Percentiles rank a stretch among this genome's conserved stretches.
Evolutionary conservation across 92 coral and sea anemone species (phyloP).

Genomic region (Epizoanthus stellaris): DNA sequence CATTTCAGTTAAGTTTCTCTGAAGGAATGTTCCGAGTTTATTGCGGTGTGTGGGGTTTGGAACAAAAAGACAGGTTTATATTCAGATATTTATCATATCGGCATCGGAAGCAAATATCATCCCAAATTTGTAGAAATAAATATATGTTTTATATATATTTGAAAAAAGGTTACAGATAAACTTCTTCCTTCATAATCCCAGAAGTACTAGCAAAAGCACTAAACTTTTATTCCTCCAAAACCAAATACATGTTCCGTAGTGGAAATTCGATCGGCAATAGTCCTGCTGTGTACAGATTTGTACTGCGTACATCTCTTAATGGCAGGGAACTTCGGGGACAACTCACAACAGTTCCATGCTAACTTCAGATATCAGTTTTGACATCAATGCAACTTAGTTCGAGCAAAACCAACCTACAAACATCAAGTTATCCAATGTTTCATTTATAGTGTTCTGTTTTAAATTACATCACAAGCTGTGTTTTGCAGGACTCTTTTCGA

Average conservation of each 20-base stretch:
- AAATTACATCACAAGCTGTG: conserved; percentile 20
- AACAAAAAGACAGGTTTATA: conserved; percentile 21
- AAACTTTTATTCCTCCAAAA: neutral
- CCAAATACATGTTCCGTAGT: neutral
- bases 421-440: neutral
- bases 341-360: too few species aligned
- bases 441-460: conserved; percentile 31
- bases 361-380: too few species aligned
- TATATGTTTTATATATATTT: neutral
- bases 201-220: neutral
- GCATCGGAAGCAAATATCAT: conserved; percentile 32
- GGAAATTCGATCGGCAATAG: neutral
- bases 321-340: neutral
- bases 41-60: conserved; percentile 23
- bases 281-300: conserved; percentile 16
- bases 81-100: conserved; percentile 30
- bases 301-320: conserved; percentile 6
- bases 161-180: neutral
- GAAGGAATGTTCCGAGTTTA: conserved; percentile 29
- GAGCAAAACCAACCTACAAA: neutral
- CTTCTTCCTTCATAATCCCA: neutral
- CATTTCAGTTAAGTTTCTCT: conserved; percentile 39
- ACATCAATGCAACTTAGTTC: too few species aligned
- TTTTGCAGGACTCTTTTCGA: conserved; percentile 43
- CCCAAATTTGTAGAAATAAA: too few species aligned